Percentiles rank a stretch among this genome's conserved stretches.
Evolutionary conservation across 2,888 invertebrate species (phyloP).

Genomic region (Agrotis puta): DNA sequence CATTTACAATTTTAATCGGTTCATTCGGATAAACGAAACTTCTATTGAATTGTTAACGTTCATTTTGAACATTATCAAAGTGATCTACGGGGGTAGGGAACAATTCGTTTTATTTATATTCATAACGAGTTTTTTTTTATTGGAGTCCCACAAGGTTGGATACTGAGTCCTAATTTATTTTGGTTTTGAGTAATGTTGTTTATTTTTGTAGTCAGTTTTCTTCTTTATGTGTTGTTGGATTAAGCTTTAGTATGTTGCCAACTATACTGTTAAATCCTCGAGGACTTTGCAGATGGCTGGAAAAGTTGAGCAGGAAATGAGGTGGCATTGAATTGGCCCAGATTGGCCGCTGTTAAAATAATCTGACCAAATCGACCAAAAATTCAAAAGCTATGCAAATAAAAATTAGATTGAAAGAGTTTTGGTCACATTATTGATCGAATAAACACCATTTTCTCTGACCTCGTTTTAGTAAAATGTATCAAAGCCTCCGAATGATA

Average conservation of each 20-base stretch:
- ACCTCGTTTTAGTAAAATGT: conserved; percentile 36
- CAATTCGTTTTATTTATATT: conserved; percentile 22
- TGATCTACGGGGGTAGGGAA: conserved; percentile 27
- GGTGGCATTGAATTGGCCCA: no score
- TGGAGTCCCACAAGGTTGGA: conserved; percentile 24
- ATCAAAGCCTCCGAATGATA: conserved; percentile 26
- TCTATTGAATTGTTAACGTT: conserved; percentile 57
- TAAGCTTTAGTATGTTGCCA: no score
- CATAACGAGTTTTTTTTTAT: conserved; percentile 3
- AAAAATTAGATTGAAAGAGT: neutral
- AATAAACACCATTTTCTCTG: conserved; percentile 27
- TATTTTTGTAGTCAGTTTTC: no score
- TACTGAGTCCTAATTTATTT: neutral
- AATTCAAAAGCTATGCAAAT: neutral
- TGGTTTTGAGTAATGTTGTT: neutral
- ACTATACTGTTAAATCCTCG: no score
- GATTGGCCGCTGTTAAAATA: no score
- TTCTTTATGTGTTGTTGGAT: no score
- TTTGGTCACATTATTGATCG: conserved; percentile 19
- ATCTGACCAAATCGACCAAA: no score
- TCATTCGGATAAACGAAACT: conserved; percentile 51
- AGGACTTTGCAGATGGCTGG: no score
- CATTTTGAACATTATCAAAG: conserved; percentile 53
- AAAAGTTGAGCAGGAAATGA: no score
- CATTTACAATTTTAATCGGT: conserved; percentile 63